These are phyloP conservation scores for Allophyes oxyacanthae DNA, from an alignment of 2,888 invertebrate species.

Conservation along the genomic window DNA sequence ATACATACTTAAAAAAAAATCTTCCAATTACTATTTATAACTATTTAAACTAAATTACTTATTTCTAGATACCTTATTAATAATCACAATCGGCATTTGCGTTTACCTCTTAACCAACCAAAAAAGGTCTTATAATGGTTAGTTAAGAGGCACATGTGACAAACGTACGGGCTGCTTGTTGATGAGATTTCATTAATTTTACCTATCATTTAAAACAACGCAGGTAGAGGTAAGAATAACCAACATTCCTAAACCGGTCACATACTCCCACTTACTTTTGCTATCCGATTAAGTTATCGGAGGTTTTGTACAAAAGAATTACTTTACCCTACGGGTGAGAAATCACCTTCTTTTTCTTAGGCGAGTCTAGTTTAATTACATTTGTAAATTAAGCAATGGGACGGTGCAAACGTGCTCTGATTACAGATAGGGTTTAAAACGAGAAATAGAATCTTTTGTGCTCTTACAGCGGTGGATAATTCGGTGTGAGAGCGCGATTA, in stretches of 20 bases:
- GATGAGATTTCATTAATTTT: background rate
- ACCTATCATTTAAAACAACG: constrained; percentile 17
- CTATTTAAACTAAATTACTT: too few species aligned
- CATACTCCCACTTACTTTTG: constrained; percentile 52
- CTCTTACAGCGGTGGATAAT: constrained; percentile 44
- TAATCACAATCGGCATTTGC: too few species aligned
- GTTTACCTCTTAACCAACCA: too few species aligned
- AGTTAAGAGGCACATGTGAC: too few species aligned
- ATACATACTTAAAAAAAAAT: too few species aligned
- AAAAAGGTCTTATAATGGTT: too few species aligned
- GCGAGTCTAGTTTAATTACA: constrained; percentile 55
- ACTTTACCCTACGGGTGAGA: constrained; percentile 48
- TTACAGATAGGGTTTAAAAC: constrained; percentile 43
- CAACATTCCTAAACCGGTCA: constrained; percentile 42
- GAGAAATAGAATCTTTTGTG: constrained; percentile 58
- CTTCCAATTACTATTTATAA: too few species aligned
- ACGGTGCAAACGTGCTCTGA: constrained; percentile 48
- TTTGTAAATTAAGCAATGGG: constrained; percentile 62
- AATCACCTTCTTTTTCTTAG: constrained; percentile 53
- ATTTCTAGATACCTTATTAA: too few species aligned
- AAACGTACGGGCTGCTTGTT: too few species aligned
- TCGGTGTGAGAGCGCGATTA: constrained; percentile 47
- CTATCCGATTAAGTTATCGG: constrained; percentile 56
- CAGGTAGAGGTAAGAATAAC: constrained; percentile 24
- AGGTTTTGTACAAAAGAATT: constrained; percentile 49